Evolutionary conservation across 2,888 invertebrate species (phyloP).

Genomic region (Eucera pruinosa): DNA sequence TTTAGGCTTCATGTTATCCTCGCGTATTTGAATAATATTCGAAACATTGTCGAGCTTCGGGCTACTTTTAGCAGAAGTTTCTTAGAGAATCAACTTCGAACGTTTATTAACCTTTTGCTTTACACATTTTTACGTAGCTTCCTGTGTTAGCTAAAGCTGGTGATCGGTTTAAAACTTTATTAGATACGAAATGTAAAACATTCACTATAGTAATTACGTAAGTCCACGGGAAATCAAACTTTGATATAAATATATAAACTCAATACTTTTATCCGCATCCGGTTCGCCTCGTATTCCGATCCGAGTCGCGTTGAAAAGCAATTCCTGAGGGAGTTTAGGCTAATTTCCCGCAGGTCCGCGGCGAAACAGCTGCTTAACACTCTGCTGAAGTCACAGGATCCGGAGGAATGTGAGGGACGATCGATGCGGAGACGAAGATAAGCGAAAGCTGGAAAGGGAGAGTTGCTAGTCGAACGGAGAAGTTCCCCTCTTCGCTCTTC

Average conservation of each 20-base stretch:
- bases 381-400: constrained; percentile 54
- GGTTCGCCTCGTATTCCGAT: too few relatives aligned
- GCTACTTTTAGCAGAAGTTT: constrained; percentile 13
- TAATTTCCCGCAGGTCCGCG: constrained; percentile 76
- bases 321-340: constrained; percentile 70
- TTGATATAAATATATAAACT: too few relatives aligned
- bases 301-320: too few relatives aligned
- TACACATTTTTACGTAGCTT: too few relatives aligned
- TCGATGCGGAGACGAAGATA: constrained; percentile 25
- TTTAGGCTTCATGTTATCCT: constrained; percentile 36
- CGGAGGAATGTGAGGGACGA: constrained; percentile 19
- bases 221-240: too few relatives aligned
- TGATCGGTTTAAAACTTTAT: too few relatives aligned
- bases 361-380: constrained; percentile 74
- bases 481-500: constrained; percentile 33
- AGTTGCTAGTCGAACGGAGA: constrained; percentile 72
- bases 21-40: constrained; percentile 55
- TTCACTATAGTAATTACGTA: too few relatives aligned
- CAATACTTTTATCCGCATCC: too few relatives aligned
- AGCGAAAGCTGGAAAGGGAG: constrained; percentile 64
- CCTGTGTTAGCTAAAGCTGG: too few relatives aligned
- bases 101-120: too few relatives aligned
- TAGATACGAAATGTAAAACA: too few relatives aligned
- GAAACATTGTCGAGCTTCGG: constrained; percentile 33
- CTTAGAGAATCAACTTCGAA: constrained; percentile 13